Conservation (phyloP, 2,888 invertebrate genomes). For the Sphecodes monilicornis region DNA sequence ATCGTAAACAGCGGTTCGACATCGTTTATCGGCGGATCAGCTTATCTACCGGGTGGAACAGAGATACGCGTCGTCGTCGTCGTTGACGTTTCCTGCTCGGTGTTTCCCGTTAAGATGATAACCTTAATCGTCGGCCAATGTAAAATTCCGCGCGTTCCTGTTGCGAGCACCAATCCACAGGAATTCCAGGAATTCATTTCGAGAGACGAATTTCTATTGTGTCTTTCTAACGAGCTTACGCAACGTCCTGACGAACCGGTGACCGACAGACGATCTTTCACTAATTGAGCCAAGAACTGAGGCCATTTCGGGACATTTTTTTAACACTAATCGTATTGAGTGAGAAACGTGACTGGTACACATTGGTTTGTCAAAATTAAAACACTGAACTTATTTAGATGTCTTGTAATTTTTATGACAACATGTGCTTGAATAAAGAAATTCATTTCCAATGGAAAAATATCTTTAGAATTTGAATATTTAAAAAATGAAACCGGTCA, state of each 20-base stretch:
- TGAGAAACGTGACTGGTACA: no score
- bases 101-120: constrained; percentile 74
- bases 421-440: no score
- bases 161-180: not conserved
- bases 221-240: constrained; percentile 62
- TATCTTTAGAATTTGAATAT: no score
- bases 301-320: constrained; percentile 53
- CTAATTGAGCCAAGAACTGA: constrained; percentile 73
- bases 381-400: no score
- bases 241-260: constrained; percentile 57
- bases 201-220: constrained; percentile 22
- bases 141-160: constrained; percentile 52
- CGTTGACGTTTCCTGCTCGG: constrained; percentile 67
- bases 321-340: no score
- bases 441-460: no score
- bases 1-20: constrained; percentile 64
- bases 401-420: no score
- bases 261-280: constrained; percentile 68
- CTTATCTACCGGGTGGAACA: constrained; percentile 73
- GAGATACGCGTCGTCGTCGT: constrained; percentile 62
- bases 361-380: no score
- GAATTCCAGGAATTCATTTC: constrained; percentile 45
- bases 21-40: constrained; percentile 72
- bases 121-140: constrained; percentile 70
- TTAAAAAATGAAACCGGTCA: no score